Conservation (phyloP, 2,797 vertebrate genomes). For the Pitangus sulphuratus region DNA sequence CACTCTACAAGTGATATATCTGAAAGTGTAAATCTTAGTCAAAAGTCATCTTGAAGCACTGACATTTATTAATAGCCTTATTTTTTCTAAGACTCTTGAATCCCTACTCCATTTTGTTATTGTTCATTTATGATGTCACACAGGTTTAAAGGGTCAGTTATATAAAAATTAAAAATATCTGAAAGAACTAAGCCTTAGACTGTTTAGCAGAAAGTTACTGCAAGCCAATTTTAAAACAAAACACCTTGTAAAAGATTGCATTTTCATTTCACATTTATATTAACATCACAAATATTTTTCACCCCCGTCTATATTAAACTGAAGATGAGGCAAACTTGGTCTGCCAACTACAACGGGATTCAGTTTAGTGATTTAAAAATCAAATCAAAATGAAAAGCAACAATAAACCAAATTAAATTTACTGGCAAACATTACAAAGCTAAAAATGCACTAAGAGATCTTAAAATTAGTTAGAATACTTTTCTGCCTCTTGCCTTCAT, state of each 20-base stretch:
- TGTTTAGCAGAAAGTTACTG: neutral
- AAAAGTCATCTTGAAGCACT: neutral
- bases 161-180: neutral
- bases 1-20: neutral
- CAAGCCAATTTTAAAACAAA: neutral
- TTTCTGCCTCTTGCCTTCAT: neutral
- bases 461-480: neutral
- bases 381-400: neutral
- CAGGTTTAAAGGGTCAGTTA: neutral
- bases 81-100: neutral
- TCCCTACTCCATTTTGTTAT: neutral
- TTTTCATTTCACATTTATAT: neutral
- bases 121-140: neutral
- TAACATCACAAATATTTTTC: neutral
- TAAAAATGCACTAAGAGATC: neutral
- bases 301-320: rapidly evolving
- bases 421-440: neutral
- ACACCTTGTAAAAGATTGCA: rapidly evolving
- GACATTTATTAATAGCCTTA: neutral
- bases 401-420: neutral
- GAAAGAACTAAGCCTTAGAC: neutral
- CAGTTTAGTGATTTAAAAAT: neutral
- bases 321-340: neutral
- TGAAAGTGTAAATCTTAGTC: neutral
- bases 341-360: neutral